Evolutionary conservation across 2,113 vertebrate genomes (phyloP).

Genomic region (Aspidoscelis tigris): DNA sequence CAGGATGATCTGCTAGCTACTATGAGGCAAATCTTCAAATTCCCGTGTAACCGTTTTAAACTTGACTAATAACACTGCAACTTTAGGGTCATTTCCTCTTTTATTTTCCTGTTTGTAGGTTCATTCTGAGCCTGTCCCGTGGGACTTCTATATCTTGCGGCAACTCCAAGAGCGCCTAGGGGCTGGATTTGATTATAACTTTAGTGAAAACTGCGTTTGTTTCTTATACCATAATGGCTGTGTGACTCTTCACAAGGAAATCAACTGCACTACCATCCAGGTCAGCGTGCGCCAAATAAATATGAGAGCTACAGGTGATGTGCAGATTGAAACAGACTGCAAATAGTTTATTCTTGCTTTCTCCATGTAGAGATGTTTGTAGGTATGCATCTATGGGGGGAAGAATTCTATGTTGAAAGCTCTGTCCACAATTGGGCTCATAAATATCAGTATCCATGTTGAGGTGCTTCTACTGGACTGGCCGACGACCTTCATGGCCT

Average conservation of each 20-base stretch:
- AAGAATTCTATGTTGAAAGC: background rate
- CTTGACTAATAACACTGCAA: slow-evolving; percentile 26
- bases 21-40: background rate
- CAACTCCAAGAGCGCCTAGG: slow-evolving; percentile 76
- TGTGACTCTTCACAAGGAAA: slow-evolving; percentile 68
- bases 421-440: too few species aligned
- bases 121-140: slow-evolving; percentile 76
- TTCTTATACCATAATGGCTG: slow-evolving; percentile 80
- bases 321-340: background rate
- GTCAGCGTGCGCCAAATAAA: slow-evolving; percentile 62
- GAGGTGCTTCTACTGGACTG: too few species aligned
- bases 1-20: background rate
- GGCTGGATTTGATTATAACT: slow-evolving; percentile 67
- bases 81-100: background rate
- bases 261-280: slow-evolving; percentile 69
- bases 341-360: background rate
- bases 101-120: slow-evolving; percentile 72
- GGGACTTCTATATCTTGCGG: slow-evolving; percentile 84
- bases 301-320: fast-evolving
- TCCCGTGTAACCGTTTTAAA: background rate
- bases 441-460: too few species aligned
- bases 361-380: background rate
- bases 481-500: too few species aligned
- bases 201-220: slow-evolving; percentile 71
- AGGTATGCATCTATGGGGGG: background rate